A percentile compares a stretch with the other conserved stretches of the same genome.
Evolutionary conservation across 2,888 invertebrate species (phyloP).

Genomic region (Phalera bucephala): DNA sequence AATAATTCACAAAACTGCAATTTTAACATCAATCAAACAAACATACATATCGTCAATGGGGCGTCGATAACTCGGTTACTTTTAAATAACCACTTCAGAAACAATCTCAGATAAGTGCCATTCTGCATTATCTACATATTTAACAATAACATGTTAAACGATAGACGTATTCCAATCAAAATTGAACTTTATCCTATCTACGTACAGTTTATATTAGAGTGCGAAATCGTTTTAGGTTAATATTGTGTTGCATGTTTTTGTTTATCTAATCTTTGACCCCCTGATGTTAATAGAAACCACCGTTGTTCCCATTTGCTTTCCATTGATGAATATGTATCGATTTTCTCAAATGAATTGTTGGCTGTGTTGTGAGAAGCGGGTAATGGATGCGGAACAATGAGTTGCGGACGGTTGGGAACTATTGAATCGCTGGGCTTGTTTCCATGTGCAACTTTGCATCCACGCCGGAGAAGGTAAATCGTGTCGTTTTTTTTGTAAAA

Average conservation of each 20-base stretch:
- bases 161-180: no score
- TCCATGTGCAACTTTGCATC: no score
- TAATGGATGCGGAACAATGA: slow-evolving; percentile 47
- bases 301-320: slow-evolving; percentile 17
- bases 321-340: slow-evolving; percentile 8
- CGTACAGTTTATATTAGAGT: no score
- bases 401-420: slow-evolving; percentile 29
- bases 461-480: no score
- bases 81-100: slow-evolving; percentile 65
- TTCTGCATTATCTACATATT: slow-evolving; percentile 40
- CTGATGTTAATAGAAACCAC: slow-evolving; percentile 19
- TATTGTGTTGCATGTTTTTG: no score
- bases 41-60: slow-evolving; percentile 19
- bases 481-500: no score
- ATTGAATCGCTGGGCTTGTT: background rate
- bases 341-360: slow-evolving; percentile 11
- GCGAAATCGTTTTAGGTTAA: no score
- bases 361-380: slow-evolving; percentile 18
- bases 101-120: slow-evolving; percentile 61
- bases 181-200: no score
- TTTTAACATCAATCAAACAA: background rate
- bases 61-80: slow-evolving; percentile 46
- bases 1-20: background rate
- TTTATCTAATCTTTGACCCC: slow-evolving; percentile 46
- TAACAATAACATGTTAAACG: no score